These are phyloP conservation scores for Rhinophrynus dorsalis DNA, from an alignment of 2,797 vertebrate species.

Conservation along the genomic window DNA sequence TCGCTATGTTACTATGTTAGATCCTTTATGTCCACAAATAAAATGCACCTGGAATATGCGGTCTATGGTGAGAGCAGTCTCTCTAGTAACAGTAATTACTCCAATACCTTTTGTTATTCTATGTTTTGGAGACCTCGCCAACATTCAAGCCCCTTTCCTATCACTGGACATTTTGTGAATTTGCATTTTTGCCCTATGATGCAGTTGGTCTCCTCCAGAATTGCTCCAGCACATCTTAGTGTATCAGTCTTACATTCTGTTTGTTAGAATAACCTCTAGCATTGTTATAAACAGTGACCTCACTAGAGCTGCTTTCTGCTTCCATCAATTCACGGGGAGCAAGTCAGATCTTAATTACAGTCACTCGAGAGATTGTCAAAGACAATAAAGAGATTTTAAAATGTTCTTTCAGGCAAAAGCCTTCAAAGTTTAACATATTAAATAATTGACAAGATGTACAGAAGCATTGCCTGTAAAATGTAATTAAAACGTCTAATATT, in stretches of 20 bases:
- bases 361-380: slow-evolving; percentile 27
- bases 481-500: slow-evolving; percentile 49
- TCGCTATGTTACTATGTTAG: too few relatives aligned
- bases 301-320: slow-evolving; percentile 24
- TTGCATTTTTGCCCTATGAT: neutral
- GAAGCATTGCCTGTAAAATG: slow-evolving; percentile 36
- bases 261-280: neutral
- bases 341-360: slow-evolving; percentile 40
- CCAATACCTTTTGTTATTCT: too few relatives aligned
- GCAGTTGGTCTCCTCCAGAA: too few relatives aligned
- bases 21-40: too few relatives aligned
- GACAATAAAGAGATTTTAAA: slow-evolving; percentile 38
- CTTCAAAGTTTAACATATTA: slow-evolving; percentile 39
- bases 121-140: too few relatives aligned
- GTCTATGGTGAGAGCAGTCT: too few relatives aligned
- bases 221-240: too few relatives aligned
- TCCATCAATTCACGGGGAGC: slow-evolving; percentile 23
- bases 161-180: too few relatives aligned
- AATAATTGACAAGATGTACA: slow-evolving; percentile 37
- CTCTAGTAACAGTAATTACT: too few relatives aligned
- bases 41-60: too few relatives aligned
- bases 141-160: too few relatives aligned
- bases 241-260: too few relatives aligned
- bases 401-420: slow-evolving; percentile 43
- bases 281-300: neutral